Base-by-base conservation (phyloP, 2,113 vertebrate species). In the Pygoscelis antarcticus region DNA sequence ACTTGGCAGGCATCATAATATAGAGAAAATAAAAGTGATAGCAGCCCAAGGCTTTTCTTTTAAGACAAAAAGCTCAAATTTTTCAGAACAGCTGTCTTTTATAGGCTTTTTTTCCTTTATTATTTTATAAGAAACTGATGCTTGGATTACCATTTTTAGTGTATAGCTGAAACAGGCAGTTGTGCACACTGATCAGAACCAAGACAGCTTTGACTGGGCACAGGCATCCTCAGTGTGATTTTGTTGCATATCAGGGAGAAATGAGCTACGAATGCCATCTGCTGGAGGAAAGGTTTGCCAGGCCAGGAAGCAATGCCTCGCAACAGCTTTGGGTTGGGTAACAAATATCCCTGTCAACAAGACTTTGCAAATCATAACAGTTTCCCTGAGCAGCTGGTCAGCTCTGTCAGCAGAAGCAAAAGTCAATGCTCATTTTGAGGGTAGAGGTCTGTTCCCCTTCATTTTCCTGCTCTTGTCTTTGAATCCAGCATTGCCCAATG, bases 191-290 rank as follows among this genome's bases (percentile, higher is more conserved):
- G 66, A 83, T 74, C 51, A 75, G 47, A 92, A 77, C 21, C 34
- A 68, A 72, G 27, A 44, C 30, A 84, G 14, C 27, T 83, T 72
- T 81, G 58, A 68, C 16, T 36, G 20, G 49, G 57, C 38, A 84
- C 6, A 17, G 22, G 12, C 49, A 80, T 49, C 19, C 47, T 83
- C 49, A 6, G 9, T 22, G 29, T 54, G 36, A 34, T 72, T 72
- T 52, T 27, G 9, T 32, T 30, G 21, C 10, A 1, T 40, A 42
- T 10, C 1, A 0, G 51, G 54, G 58, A 97, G 93, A 96, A 95
- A 93, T 51, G 64, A 94, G 79, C 83, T 77, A 42, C 3, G 81
- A 69, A 94, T 96, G 96, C 95, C 97, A 98, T 74, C 96, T 97
- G 82, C 94, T 97, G 96, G 97, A 93, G 34, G 40, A 92, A 88